A percentile compares a stretch with the other conserved stretches of the same genome.
These are phyloP conservation scores for Exocentrus adspersus DNA, from an alignment of 2,888 invertebrate genomes.

Conservation along the genomic window DNA sequence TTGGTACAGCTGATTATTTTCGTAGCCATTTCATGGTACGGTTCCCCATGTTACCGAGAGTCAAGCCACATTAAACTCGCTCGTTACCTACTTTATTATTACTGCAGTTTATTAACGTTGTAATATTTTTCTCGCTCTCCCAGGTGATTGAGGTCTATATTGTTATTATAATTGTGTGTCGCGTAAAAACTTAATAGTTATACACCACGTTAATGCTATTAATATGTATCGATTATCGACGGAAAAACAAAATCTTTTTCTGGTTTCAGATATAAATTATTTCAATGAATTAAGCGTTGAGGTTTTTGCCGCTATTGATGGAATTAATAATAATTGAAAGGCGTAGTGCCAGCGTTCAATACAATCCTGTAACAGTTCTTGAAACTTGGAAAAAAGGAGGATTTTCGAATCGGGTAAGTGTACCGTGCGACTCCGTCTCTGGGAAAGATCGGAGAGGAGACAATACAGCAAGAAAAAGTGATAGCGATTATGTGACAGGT, in stretches of 20 bases:
- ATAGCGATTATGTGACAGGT: too few species aligned
- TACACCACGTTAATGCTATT: constrained; percentile 1
- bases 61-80: constrained; percentile 9
- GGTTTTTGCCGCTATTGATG: not conserved
- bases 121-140: too few species aligned
- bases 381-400: not conserved
- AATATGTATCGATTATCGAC: not conserved
- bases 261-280: not conserved
- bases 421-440: not conserved
- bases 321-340: not conserved
- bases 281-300: not conserved
- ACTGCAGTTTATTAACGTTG: not conserved
- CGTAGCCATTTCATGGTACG: constrained; percentile 2
- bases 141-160: not conserved
- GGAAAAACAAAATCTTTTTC: not conserved
- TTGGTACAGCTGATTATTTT: constrained; percentile 8
- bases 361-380: not conserved
- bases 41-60: not conserved
- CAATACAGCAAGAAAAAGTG: too few species aligned
- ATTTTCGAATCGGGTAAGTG: not conserved
- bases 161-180: constrained; percentile 1
- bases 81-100: constrained; percentile 3
- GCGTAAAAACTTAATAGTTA: not conserved
- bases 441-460: too few species aligned
- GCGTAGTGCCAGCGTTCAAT: not conserved